Conservation (phyloP, 2,888 invertebrate genomes). For the Stenotaenia linearis region DNA sequence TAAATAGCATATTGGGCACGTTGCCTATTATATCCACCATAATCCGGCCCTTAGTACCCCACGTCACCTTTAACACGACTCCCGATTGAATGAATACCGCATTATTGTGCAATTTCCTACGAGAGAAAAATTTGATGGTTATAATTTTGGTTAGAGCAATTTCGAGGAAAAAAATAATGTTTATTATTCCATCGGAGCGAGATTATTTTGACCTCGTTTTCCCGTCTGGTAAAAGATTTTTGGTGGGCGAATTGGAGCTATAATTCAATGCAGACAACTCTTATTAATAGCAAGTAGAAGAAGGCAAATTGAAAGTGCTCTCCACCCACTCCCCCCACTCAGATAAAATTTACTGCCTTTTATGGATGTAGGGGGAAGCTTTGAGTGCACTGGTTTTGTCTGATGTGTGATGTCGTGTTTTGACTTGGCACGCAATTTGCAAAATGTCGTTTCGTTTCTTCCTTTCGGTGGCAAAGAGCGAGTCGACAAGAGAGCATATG, state of each 20-base stretch:
- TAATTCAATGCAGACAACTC: not conserved
- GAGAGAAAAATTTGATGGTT: not conserved
- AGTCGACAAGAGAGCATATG: not conserved
- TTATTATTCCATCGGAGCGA: not conserved
- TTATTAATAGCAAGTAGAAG: not conserved
- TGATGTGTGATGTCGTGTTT: not conserved
- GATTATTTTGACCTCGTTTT: not conserved
- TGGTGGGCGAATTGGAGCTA: not conserved
- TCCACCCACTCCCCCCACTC: not conserved
- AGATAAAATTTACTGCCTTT: not conserved
- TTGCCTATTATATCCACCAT: too few species aligned
- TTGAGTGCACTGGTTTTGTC: not conserved
- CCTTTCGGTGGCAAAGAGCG: not conserved
- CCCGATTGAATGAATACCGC: too few species aligned
- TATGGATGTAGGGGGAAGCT: not conserved
- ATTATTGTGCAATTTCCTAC: too few species aligned
- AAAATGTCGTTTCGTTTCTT: not conserved
- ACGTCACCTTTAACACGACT: too few species aligned
- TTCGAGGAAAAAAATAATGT: not conserved
- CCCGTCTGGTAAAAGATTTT: not conserved
- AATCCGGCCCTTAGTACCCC: too few species aligned
- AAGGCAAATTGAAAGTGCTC: not conserved
- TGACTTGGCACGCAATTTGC: not conserved
- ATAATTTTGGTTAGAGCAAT: not conserved
- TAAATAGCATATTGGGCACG: too few species aligned